phyloP scores from a whole-genome alignment of 2,113 vertebrate genomes.

The Alexandromys fortis region DNA sequence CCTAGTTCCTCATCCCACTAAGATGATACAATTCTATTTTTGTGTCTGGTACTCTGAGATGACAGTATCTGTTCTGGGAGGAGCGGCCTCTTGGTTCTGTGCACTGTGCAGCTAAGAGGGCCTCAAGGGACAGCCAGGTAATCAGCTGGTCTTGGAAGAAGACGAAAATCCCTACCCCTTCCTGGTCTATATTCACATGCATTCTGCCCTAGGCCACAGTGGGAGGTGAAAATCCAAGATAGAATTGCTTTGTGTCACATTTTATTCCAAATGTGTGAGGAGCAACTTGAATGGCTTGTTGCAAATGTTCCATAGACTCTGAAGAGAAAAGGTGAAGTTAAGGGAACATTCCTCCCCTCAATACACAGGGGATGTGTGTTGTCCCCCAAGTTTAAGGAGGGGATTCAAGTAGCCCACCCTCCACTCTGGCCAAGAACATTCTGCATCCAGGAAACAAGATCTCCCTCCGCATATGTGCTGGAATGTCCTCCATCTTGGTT shows the following conservation, averaged over 20 bases:
- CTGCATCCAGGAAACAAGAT: neutral
- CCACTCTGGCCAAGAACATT: neutral
- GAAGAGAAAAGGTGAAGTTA: neutral
- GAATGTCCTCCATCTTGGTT: neutral
- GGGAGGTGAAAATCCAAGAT: neutral
- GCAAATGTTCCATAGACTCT: neutral
- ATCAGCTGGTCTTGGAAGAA: neutral
- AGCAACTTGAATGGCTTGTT: neutral
- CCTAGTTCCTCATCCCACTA: neutral
- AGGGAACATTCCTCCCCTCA: neutral
- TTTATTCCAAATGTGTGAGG: neutral
- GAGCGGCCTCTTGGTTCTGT: neutral
- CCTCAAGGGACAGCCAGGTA: neutral
- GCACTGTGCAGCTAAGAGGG: neutral
- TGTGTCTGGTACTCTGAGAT: neutral
- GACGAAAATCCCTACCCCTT: too few relatives aligned
- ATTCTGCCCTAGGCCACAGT: neutral
- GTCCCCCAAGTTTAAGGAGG: neutral
- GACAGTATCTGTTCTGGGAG: neutral
- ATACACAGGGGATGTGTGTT: neutral
- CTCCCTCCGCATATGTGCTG: neutral
- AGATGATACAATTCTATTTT: neutral
- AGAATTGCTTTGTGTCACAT: neutral
- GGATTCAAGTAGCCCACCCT: neutral
- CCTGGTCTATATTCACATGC: neutral